Base-by-base conservation (phyloP, 2,797 vertebrate species). In the Amphiprion clarkii region DNA sequence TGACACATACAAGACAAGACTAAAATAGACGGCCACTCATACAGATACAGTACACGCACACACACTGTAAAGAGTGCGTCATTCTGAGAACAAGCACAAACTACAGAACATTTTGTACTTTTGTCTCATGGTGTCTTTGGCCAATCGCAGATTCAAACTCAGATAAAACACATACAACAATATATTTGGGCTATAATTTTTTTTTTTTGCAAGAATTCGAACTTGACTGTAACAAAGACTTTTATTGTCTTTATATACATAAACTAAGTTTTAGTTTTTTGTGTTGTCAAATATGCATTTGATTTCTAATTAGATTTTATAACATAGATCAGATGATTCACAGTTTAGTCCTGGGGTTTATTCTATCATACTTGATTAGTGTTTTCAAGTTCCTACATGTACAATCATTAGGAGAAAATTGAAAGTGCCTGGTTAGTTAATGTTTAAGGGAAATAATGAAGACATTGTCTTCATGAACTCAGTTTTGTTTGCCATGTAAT, bases 1-100 rank as follows among this genome's bases (percentile, higher is more conserved):
- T 71, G 83, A 90, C 83, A 87, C 53, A 63, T 48, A 78, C 48
- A 8, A 60, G 81, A 86, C 71, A 9, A 58, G 81, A 88, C 74
- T 27, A 62, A 85, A 89, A 89, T 85, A 92, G 81, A 84, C 16
- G 66, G 55, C 76, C 82, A 75, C 82, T 31, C 76, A 52, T 16
- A 42, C 44, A 53, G 33, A 51, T 5, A 74, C 25, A 62, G 42
- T 56, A 33, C 67, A 60, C 58, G 57, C 40, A 60, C 66, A 7
- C 68, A 75, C 67, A 51, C 59, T 21, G 67, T 4, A 10, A 69
- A 58, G 71, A 60, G 56, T 46, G 49, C 0, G 48, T 83, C 82
- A 71, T 64, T 49, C 74, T 56, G 67, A 76, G 58, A 79, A 78
- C 64, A 70, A 83, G 74, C 44, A 78, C 64, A 70, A 83, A 76